These are phyloP conservation scores for Phoeniculus purpureus DNA, from an alignment of 2,797 vertebrate genomes.

Conservation along the genomic window DNA sequence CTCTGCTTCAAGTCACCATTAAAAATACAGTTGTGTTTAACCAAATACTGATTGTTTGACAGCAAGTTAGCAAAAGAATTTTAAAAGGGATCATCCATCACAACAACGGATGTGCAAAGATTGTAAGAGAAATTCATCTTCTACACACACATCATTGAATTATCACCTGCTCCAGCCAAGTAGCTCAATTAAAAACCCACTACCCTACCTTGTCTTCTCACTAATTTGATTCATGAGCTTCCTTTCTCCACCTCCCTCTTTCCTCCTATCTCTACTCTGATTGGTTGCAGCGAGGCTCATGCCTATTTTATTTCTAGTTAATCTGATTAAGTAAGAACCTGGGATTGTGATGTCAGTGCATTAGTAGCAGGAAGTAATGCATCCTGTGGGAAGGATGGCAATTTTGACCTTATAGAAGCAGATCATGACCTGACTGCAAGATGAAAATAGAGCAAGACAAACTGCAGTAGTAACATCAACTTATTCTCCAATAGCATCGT, in stretches of 20 bases:
- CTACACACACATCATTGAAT: background rate
- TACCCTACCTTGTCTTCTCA: background rate
- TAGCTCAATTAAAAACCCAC: background rate
- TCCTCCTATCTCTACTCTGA: background rate
- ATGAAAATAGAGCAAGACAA: background rate
- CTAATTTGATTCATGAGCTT: background rate
- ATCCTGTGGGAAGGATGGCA: background rate
- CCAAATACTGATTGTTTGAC: background rate
- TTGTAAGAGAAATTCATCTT: background rate
- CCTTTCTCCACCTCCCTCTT: background rate
- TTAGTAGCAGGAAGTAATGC: background rate
- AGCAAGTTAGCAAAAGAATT: background rate
- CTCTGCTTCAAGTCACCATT: background rate
- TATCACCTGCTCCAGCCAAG: background rate
- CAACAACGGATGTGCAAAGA: background rate
- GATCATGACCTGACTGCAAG: background rate
- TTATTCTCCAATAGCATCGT: background rate
- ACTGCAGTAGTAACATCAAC: background rate
- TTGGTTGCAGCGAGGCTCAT: background rate
- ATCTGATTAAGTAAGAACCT: constrained; percentile 32
- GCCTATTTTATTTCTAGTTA: constrained; percentile 38
- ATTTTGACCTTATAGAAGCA: background rate
- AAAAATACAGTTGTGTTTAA: background rate
- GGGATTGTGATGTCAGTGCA: constrained; percentile 47
- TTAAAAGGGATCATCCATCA: background rate